Base-by-base conservation (phyloP, 2,113 vertebrate genomes). In the Columba janthina region DNA sequence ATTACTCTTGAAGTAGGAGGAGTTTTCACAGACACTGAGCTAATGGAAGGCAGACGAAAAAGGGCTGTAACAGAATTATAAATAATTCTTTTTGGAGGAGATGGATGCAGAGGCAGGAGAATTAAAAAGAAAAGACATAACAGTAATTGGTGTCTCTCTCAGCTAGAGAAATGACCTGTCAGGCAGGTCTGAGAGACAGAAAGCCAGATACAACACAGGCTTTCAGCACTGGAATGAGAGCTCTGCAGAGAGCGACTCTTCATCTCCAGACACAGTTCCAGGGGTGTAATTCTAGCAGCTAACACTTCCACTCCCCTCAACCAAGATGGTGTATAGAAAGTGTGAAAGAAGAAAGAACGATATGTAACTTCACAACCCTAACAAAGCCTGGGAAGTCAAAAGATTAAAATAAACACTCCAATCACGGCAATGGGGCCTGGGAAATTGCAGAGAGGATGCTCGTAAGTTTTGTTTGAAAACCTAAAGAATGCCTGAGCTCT, bases 141-240 rank as follows among this genome's bases (percentile, higher is more conserved):
- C 66, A 96, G 90, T 93, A 95, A 96, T 36, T 92, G 82, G 85
- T 77, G 29, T 84, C 48, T 94, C n/a, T 94, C 85, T 85, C 87
- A 87, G 73, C 40, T 42, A 85, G 74, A 94, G 40, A 89, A 93
- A 94, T 51, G 86, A 95, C 89, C 85, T 80, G 89, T 42, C 91
- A 94, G 81, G 60, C 44, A 84, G 44, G 89, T 72, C 66, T 82
- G 69, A 86, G 86, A 88, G 72, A 73, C 78, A 92, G 87, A 76
- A 66, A 89, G 73, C 65, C 62, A 71, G 61, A 78, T 88, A 56
- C 25, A 67, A 89, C 11, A 2, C 44, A 40, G 4, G 50, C 62
- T 53, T 67, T 72, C 70, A 61, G 80, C 91, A 75, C 53, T 34
- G 69, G n/a, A 72, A 77, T 32, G 29, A 92, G 54, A 78, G 74